A percentile compares a stretch with the other conserved stretches of the same genome.
phyloP scores from a whole-genome alignment of 2,797 vertebrate genomes.

The Anniella stebbinsi region DNA sequence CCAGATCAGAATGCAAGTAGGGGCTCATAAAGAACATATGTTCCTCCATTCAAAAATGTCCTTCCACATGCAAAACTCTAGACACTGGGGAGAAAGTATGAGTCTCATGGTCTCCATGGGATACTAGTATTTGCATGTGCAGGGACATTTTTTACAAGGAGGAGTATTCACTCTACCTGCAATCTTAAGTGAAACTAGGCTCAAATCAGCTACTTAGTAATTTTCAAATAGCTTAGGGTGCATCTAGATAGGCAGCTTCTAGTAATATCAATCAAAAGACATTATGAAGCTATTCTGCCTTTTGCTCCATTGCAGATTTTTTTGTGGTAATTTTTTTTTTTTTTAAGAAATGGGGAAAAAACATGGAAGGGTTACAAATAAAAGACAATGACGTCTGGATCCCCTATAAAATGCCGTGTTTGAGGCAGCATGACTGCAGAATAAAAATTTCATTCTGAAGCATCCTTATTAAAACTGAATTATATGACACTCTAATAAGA shows the following conservation, averaged over 20 bases:
- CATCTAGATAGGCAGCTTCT: no score
- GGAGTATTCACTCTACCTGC: neutral
- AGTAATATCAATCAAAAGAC: no score
- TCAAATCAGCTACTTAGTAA: slow-evolving; percentile 3
- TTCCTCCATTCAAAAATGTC: neutral
- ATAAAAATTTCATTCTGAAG: neutral
- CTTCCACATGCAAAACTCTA: neutral
- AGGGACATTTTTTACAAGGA: neutral
- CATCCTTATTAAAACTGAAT: neutral
- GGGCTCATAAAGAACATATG: neutral
- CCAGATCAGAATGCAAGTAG: neutral
- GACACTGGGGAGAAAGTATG: neutral
- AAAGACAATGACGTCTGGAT: no score
- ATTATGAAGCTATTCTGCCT: neutral
- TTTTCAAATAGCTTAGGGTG: neutral
- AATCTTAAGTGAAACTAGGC: neutral
- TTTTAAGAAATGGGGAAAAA: no score
- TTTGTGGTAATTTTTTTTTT: no score
- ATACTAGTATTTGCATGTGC: neutral
- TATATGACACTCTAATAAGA: neutral
- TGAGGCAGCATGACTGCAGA: no score
- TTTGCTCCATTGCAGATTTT: neutral
- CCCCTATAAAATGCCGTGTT: no score
- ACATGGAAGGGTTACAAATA: no score
- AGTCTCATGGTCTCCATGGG: neutral